Evolutionary conservation across 2,113 vertebrate species (phyloP).

Genomic region (Heteronetta atricapilla): DNA sequence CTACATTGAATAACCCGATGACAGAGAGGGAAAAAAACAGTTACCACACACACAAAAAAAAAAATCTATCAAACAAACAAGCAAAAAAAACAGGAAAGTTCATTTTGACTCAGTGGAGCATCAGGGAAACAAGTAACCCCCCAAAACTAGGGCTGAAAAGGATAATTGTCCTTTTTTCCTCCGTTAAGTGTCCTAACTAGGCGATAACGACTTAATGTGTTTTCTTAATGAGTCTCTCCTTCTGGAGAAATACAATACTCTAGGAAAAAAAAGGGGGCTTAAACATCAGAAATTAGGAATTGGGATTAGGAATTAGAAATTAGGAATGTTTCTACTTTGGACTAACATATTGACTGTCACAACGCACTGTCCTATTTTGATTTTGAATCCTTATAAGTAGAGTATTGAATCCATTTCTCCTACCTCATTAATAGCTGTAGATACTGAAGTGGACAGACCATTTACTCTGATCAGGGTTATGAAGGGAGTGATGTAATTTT

Average conservation of each 20-base stretch:
- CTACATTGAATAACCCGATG: background rate
- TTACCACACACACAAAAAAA: too few species aligned
- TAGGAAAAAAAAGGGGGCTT: background rate
- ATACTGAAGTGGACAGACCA: background rate
- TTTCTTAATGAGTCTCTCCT: background rate
- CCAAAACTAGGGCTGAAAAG: background rate
- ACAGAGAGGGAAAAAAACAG: accelerated
- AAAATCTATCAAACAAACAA: background rate
- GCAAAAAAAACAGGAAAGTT: background rate
- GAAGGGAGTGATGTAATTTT: background rate
- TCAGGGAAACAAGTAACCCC: background rate
- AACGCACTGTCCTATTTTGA: background rate
- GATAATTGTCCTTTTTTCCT: background rate
- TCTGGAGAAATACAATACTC: background rate
- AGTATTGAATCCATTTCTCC: background rate
- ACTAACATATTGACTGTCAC: background rate
- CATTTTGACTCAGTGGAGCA: background rate
- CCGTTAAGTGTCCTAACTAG: background rate
- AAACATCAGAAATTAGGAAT: background rate
- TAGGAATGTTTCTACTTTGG: background rate
- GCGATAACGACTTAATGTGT: background rate
- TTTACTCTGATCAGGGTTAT: background rate
- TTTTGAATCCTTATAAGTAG: background rate
- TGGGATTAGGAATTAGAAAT: background rate
- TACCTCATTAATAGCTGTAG: background rate